Evolutionary conservation across 2,888 invertebrate genomes (phyloP), one percentile per base, ranked within the genome.

Genomic region (Slavum lentiscoides): DNA sequence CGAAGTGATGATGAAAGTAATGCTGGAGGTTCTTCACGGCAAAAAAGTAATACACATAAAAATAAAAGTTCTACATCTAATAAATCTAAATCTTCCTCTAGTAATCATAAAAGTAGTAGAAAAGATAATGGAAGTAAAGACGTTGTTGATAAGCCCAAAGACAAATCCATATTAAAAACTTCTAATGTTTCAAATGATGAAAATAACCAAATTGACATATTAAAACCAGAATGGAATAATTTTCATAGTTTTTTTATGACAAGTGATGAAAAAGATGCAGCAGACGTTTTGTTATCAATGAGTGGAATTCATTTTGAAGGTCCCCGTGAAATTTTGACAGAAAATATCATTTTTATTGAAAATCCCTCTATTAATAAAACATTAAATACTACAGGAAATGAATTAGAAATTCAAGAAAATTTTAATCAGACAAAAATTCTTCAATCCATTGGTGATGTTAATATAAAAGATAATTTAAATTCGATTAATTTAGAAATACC

Each of bases 81-180:
- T 0, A 80, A 80, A 5, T 72, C 80, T 2, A 80, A 72, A 19
- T 64, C 80, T 58, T 80, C 77, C 6, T 77, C 80, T 62, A 66
- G 17, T 61, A 62, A 64, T 64, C 70, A 72, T 72, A 80, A 72
- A 80, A 80, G 55, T 64, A 70, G 37, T 72, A 70, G 58, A 72
- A 80, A 80, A 72, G 80, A 80, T 23, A 80, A 64, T 64, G 55
- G 64, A 39, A 72, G 55, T 80, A 80, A 80, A 72, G 80, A 80
- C 21, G 66, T 72, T 64, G 77, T 53, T 55, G 72, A 55, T 23
- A 80, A 66, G 55, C 23, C 62, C 55, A 80, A 80, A 64, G 72
- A 80, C 4, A 80, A 72, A 64, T 77, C 62, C 21, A 30, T 49
- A 4, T 67, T 59, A 0, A 53, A 70, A 4, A 77, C 43, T 75